These are phyloP conservation scores for Heterochromis multidens DNA, from an alignment of 2,113 vertebrate species.

Conservation along the genomic window DNA sequence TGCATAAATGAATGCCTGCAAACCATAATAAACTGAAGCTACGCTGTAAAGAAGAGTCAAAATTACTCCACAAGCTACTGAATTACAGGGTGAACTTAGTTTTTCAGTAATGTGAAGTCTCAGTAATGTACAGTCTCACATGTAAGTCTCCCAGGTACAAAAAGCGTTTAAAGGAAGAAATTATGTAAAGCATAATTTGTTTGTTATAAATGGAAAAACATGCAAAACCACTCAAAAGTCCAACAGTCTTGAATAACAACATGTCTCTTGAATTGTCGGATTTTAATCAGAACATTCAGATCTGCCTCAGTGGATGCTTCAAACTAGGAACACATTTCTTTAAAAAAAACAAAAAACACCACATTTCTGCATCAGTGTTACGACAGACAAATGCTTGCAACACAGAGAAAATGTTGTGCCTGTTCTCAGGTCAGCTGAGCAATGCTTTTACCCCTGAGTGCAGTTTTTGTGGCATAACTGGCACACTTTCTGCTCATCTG, in stretches of 20 bases:
- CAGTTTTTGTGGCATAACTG: conserved; percentile 92
- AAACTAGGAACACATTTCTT: background rate
- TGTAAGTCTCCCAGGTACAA: background rate
- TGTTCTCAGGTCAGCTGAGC: background rate
- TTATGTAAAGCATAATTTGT: background rate
- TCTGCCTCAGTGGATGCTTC: background rate
- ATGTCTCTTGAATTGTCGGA: background rate
- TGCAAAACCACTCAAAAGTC: background rate
- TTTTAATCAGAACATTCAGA: background rate
- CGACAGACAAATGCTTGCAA: conserved; percentile 16
- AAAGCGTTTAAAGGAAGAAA: background rate
- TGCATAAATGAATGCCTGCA: background rate
- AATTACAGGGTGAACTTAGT: background rate
- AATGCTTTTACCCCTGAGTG: conserved; percentile 83
- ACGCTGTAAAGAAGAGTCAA: background rate
- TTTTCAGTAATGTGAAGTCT: too few species aligned
- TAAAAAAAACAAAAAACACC: too few species aligned
- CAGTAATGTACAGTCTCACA: background rate
- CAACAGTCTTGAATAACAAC: background rate
- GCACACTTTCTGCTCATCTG: conserved; percentile 79
- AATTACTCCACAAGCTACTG: background rate
- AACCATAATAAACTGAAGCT: background rate
- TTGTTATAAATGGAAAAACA: background rate
- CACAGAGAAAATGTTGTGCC: background rate
- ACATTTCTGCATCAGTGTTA: background rate